Base-by-base conservation (phyloP, 2,888 invertebrate species). In the Oligia latruncula region DNA sequence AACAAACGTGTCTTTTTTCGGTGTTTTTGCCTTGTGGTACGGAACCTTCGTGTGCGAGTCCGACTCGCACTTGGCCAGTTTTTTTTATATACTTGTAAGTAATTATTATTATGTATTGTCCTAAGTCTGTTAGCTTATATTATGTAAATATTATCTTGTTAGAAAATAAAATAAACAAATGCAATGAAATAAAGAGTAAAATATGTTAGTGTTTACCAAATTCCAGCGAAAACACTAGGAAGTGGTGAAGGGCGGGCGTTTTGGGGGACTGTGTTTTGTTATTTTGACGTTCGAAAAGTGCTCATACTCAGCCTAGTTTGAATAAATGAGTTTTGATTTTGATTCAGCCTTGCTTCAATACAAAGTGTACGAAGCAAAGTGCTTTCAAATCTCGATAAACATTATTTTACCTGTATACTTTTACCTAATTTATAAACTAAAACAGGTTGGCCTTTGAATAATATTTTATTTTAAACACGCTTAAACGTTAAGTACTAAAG, bases 401-500 rank as follows among this genome's bases (percentile, higher is more conserved):
- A 62, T 52, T n/a, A 52, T 1, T 17, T 20, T 11, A 20, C 4
- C 2, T 8, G 15, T 46, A 65, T 13, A 43, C 29, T 9, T 74
- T 73, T n/a, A 77, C 8, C 1, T 64, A n/a, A 29, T 35, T 65
- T 55, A 35, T 20, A 58, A 46, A 35, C 29, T n/a, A 40, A 11
- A 35, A 11, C 20, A 78, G 35, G n/a, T 58, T 35, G 29, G 62
- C 52, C 15, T 81, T n/a, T 2, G 13, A 4, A 20, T 11, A 60
- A 43, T 52, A 62, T 60, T 76, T 80, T 60, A 82, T 67, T 80
- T 62, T 40, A 46, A 58, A 55, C 35, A 55, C 13, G 23, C 52
- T 67, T 76, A n/a, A 76, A 58, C n/a, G 43, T 67, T 55, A 52
- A 75, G 43, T 43, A 82, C 20, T 60, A 23, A 82, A 60, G 60